phyloP scores from a whole-genome alignment of 2,888 invertebrate species.

The Girardia tigrina region DNA sequence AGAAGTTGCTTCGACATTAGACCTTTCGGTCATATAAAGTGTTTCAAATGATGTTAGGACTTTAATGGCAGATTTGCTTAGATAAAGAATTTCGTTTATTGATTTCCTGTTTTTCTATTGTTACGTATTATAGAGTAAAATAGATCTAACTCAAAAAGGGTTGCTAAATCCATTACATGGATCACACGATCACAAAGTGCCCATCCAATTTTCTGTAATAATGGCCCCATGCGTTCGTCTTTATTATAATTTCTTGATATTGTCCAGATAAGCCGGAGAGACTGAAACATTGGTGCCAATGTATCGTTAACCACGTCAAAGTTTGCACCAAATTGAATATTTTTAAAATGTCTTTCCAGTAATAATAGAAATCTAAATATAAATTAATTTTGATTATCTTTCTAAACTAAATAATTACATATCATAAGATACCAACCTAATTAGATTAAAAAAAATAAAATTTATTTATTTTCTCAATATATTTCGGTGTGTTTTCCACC shows the following conservation, averaged over 20 bases:
- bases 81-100: constrained; percentile 24
- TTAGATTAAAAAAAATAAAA: too few relatives aligned
- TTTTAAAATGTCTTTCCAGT: constrained; percentile 60
- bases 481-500: too few relatives aligned
- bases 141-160: constrained; percentile 60
- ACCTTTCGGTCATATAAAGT: constrained; percentile 47
- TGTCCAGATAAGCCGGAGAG: constrained; percentile 76
- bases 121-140: not conserved
- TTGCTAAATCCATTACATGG: constrained; percentile 60
- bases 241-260: constrained; percentile 68
- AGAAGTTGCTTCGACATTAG: constrained; percentile 70
- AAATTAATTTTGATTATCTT: too few relatives aligned
- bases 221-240: constrained; percentile 70
- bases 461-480: too few relatives aligned
- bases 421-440: too few relatives aligned
- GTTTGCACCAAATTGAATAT: constrained; percentile 29
- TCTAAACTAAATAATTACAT: too few relatives aligned
- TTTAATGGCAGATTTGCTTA: constrained; percentile 17
- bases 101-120: not conserved
- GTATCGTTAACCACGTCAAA: constrained; percentile 59
- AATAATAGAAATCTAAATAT: constrained; percentile 19
- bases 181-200: constrained; percentile 66
- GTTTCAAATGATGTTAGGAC: constrained; percentile 14
- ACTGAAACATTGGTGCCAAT: constrained; percentile 66
- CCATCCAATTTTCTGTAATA: constrained; percentile 69